Evolutionary conservation across 2,797 vertebrate genomes (phyloP), one percentile per base, ranked within the genome.

Genomic region (Ceryle rudis): DNA sequence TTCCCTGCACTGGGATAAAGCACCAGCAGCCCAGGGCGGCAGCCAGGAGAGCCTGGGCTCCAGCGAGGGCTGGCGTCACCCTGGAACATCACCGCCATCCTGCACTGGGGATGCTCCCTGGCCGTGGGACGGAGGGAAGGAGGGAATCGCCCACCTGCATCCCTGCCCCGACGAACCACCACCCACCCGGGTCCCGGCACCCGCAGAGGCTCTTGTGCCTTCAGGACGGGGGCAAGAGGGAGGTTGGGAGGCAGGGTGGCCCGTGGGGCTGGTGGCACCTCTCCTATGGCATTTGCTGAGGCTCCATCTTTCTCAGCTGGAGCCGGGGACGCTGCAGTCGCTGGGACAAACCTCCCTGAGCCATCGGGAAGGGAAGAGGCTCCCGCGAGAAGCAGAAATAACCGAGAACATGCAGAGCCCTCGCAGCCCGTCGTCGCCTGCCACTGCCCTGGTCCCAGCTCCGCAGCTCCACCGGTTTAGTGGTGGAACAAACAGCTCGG

Each of bases 21-120:
- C 65, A 1, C 2, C 46, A 11, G 57, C 60, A 4, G 21, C 39
- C 31, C 1, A 1, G 14, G 31, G 6, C 0, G 2, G 41, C 2
- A 8, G 26, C 2, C n/a, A 3, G 62, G 44, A 41, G 47, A 39
- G n/a, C 23, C 14, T 6, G 2, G 2, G 72, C 62, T 19, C 6
- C 37, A 1, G 67, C 14, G 4, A 31, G 62, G 44, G 51, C 44
- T 41, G 1, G 21, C 1, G 14, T 4, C 39, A 5, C 35, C 33
- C 21, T 35, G 35, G 23, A 6, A 10, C n/a, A n/a, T 8, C 54
- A 20, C 19, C 51, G 2, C 23, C 47, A 8, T 10, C 65, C 58
- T 1, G 13, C 18, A 0, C n/a, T 1, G 47, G 39, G 39, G 47
- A 17, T 72, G 54, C 61, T 19, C 22, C 1, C 42, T 17, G 15